Evolutionary conservation across 2,797 vertebrate species (phyloP).

Genomic region (Anolis apletophallus): DNA sequence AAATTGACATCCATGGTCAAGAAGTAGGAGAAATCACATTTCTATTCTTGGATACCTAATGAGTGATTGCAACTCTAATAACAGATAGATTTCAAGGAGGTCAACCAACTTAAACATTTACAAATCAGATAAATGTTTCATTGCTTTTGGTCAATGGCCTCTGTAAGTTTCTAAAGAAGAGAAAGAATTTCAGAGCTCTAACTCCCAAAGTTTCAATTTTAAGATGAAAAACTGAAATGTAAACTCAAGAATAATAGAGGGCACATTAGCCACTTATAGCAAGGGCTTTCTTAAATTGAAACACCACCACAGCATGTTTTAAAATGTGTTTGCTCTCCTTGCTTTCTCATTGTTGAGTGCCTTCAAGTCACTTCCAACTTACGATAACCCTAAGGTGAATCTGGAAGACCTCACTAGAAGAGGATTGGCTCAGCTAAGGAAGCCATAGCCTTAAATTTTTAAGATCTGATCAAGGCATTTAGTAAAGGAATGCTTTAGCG

Average conservation of each 20-base stretch:
- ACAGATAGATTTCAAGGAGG: background rate
- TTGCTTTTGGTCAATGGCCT: background rate
- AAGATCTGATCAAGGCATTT: too few relatives aligned
- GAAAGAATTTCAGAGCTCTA: background rate
- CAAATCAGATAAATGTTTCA: background rate
- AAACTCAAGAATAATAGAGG: background rate
- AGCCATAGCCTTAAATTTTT: too few relatives aligned
- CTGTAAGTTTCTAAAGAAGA: background rate
- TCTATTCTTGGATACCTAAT: background rate
- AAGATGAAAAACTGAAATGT: background rate
- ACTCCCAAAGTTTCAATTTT: background rate
- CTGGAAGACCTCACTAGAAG: too few relatives aligned
- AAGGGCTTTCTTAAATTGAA: background rate
- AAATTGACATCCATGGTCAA: background rate
- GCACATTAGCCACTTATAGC: background rate
- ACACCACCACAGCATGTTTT: background rate
- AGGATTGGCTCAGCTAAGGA: too few relatives aligned
- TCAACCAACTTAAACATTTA: background rate
- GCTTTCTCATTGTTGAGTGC: too few relatives aligned
- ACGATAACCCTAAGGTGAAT: too few relatives aligned
- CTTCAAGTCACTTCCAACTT: too few relatives aligned
- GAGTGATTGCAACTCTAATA: background rate
- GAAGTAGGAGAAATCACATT: background rate
- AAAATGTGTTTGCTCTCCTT: too few relatives aligned
- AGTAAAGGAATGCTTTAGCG: too few relatives aligned